Conservation (phyloP, 2,888 invertebrate genomes). For the Agrenia bidenticulata region DNA sequence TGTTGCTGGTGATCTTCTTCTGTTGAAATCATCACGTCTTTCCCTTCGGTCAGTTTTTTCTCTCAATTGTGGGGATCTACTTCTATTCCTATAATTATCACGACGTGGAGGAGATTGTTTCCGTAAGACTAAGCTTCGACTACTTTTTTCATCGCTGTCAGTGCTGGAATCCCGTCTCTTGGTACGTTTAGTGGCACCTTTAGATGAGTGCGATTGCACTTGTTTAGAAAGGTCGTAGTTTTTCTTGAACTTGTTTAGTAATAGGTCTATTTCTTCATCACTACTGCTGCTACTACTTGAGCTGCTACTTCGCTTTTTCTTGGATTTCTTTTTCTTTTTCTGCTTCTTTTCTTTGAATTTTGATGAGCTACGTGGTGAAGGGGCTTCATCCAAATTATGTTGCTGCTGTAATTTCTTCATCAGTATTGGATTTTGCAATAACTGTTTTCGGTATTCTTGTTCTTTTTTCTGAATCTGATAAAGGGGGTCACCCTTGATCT, state of each 20-base stretch:
- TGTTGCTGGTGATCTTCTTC: too few species aligned
- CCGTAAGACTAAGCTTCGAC: too few species aligned
- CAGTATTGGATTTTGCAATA: conserved; percentile 89
- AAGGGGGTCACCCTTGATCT: conserved; percentile 90
- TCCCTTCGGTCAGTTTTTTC: not conserved
- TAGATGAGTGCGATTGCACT: conserved; percentile 56
- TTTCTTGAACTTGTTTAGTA: conserved; percentile 2
- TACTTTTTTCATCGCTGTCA: too few species aligned
- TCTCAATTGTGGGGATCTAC: conserved; percentile 10
- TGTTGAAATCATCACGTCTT: too few species aligned
- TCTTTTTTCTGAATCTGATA: conserved; percentile 85
- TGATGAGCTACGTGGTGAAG: not conserved
- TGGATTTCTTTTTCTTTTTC: conserved; percentile 53
- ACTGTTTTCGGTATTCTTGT: conserved; percentile 78
- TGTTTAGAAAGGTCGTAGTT: conserved; percentile 65
- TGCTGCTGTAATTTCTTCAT: conserved; percentile 80
- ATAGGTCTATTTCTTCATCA: conserved; percentile 23
- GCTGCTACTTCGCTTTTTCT: conserved; percentile 58
- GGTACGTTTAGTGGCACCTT: not conserved
- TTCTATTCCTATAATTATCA: not conserved
- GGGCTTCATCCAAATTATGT: conserved; percentile 16
- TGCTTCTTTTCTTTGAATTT: conserved; percentile 5
- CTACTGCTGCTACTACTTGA: conserved; percentile 45
- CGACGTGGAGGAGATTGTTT: conserved; percentile 4
- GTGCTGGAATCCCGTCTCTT: not conserved